Evolutionary conservation across 2,888 invertebrate species (phyloP), one percentile per base, ranked within the genome.

Genomic region (Acrobasis repandana): DNA sequence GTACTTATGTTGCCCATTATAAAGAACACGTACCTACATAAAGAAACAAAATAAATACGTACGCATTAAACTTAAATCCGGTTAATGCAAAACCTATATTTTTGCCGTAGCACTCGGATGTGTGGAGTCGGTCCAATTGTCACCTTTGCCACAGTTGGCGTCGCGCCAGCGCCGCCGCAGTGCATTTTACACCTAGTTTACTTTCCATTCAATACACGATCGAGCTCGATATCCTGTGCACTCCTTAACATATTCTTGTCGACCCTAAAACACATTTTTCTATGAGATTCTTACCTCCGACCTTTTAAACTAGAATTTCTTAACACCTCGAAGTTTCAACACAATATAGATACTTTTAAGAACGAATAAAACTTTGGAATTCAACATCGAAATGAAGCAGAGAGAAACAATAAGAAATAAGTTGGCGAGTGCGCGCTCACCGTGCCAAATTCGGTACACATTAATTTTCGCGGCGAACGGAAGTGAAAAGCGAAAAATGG

Each of bases 71-170:
- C 2, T 28, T 28, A 5, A 56, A 28, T 28, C 38, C 16, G 9
- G 43, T 38, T 18, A 56, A 58, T 54, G 56, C 47, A 57, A 62
- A 61, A 11, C 52, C 54, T 20, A 54, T 54, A 54, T 54, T 38
- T 58, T 56, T 61, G 6, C 36, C 18, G 38, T 36, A 15, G 33
- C 11, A 11, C 49, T 18, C 61, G 49, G 43, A 34, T 16, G 56
- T 47, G 46, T 52, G 43, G 66, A 64, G 61, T 62, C 66, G 62
- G 56, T 66, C 60, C 65, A 60, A 62, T 67, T 65, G 64, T 71
- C 77, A 79, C 80, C 77, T 80, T 67, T 72, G 75, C 61, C 79
- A 70, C 76, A 78, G 69, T 78, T 82, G 82, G 82, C 79, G 36
- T 6, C n/a, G 36, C 34, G 74, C 82, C 82, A 81, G 67, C 64